Percentiles rank a stretch among this genome's conserved stretches.
phyloP scores from a whole-genome alignment of 2,797 vertebrate species.

The Chaetodon trifasciatus region DNA sequence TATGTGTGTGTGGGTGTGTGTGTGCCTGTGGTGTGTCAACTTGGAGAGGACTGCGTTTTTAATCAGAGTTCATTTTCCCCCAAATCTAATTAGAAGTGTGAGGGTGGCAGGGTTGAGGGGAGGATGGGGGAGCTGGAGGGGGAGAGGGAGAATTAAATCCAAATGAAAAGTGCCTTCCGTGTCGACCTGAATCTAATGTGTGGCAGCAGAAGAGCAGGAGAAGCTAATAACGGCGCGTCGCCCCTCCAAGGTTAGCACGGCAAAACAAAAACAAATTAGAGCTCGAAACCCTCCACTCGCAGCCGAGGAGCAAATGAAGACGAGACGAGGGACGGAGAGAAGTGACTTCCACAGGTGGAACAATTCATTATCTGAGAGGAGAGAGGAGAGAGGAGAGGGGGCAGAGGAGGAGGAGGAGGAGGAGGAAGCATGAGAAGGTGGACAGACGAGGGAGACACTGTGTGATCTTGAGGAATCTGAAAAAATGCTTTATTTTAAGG shows the following conservation, averaged over 20 bases:
- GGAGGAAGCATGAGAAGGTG: not conserved
- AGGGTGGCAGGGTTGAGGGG: constrained; percentile 55
- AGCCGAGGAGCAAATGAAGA: constrained; percentile 45
- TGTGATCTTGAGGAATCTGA: not conserved
- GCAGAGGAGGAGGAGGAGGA: not conserved
- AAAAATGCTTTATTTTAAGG: not conserved
- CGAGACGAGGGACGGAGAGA: constrained; percentile 29
- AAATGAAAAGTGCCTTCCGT: constrained; percentile 83
- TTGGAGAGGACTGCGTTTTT: constrained; percentile 77
- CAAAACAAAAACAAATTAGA: constrained; percentile 81
- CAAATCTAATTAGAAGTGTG: constrained; percentile 84
- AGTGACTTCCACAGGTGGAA: constrained; percentile 69
- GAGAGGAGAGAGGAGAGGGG: not conserved
- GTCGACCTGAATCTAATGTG: constrained; percentile 77
- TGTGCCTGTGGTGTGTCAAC: constrained; percentile 42
- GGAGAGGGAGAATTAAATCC: constrained; percentile 76
- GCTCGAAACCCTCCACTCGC: constrained; percentile 29
- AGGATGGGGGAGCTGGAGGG: constrained; percentile 46
- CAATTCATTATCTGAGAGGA: constrained; percentile 62
- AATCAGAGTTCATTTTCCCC: constrained; percentile 83
- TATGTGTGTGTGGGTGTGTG: constrained; percentile 29
- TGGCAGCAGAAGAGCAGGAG: constrained; percentile 67
- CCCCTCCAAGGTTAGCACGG: constrained; percentile 72
- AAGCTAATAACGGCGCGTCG: constrained; percentile 72
- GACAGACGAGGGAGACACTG: not conserved